Base-by-base conservation (phyloP, 2,113 vertebrate species). In the Fulmarus glacialis region DNA sequence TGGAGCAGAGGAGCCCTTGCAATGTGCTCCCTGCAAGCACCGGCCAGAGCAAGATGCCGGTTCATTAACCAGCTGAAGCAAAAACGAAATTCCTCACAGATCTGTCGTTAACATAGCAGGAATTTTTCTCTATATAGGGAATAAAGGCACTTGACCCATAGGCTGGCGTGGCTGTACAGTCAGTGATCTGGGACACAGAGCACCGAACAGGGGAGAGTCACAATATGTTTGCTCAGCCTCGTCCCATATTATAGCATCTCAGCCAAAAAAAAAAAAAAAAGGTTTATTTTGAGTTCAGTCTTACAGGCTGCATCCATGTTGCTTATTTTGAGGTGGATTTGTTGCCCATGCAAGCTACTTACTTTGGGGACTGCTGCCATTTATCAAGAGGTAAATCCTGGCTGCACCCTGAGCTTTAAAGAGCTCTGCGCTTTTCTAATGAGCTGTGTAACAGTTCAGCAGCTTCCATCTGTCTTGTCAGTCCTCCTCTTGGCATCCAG, bases 371-470 rank as follows among this genome's bases (percentile, higher is more conserved):
- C 50, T 74, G 74, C 82, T 94, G 78, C 62, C 58, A 43, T 82
- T 88, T 90, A 67, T 92, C 62, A 48, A 38, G 79, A 92, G 34
- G 87, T 50, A 91, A 95, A 93, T 88, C 56, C 87, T 80, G 66
- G 53, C 72, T 80, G 62, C 74, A 91, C 36, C 36, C 71, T 72
- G 66, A 91, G 87, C 62, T 91, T 87, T 93, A 82, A 82, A 97
- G 66, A 53, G 58, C 66, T 90, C 64, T 53, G 30, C 0, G 1
- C 36, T 90, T 90, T 59, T 73, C 74, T 82, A 85, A 84, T 4
- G 5, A 94, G 82, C 93, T 60, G 36, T 80, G 66, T 48, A 82
- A 71, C 66, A 60, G 48, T 88, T 93, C 78, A 85, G 66, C 71
- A 96, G 71, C 56, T 91, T 84, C 92, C 66, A 55, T 87, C 64